These are phyloP conservation scores for Solenopsis fugax DNA, from an alignment of 1,140 invertebrate genomes.

Conservation along the genomic window DNA sequence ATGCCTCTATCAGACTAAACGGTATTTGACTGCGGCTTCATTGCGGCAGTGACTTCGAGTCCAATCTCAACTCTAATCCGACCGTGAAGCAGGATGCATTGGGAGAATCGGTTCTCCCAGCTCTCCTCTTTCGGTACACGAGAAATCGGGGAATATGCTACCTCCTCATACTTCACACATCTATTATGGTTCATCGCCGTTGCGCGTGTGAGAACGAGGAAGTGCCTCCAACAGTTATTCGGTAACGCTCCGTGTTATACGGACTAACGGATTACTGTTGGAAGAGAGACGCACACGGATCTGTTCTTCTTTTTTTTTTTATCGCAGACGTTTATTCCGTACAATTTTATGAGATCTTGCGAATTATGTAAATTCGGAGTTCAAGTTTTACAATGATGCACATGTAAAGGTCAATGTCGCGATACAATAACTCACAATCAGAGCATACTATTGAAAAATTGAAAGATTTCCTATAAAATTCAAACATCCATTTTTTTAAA, in stretches of 20 bases:
- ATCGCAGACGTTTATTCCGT: background rate
- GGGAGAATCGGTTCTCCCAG: slow-evolving; percentile 60
- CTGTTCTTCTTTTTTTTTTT: background rate
- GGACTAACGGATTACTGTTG: slow-evolving; percentile 29
- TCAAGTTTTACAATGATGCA: background rate
- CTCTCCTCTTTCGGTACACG: slow-evolving; percentile 20
- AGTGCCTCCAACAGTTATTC: slow-evolving; percentile 59
- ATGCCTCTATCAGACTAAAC: slow-evolving; percentile 77
- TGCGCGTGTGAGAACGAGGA: slow-evolving; percentile 58
- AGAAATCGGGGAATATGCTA: slow-evolving; percentile 64
- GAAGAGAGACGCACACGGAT: background rate
- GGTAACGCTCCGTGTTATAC: slow-evolving; percentile 44
- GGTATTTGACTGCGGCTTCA: slow-evolving; percentile 73
- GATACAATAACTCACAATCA: background rate
- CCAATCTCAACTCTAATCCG: slow-evolving; percentile 61
- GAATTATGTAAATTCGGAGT: slow-evolving; percentile 22
- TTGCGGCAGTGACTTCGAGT: slow-evolving; percentile 46
- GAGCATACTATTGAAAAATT: background rate
- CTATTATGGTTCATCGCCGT: slow-evolving; percentile 51
- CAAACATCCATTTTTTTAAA: too few species aligned
- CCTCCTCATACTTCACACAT: background rate
- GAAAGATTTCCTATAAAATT: too few species aligned
- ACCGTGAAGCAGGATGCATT: slow-evolving; percentile 53
- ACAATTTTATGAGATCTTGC: background rate
- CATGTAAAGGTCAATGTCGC: background rate